phyloP scores from a whole-genome alignment of 2,797 vertebrate genomes.

The Myripristis jacobus region DNA sequence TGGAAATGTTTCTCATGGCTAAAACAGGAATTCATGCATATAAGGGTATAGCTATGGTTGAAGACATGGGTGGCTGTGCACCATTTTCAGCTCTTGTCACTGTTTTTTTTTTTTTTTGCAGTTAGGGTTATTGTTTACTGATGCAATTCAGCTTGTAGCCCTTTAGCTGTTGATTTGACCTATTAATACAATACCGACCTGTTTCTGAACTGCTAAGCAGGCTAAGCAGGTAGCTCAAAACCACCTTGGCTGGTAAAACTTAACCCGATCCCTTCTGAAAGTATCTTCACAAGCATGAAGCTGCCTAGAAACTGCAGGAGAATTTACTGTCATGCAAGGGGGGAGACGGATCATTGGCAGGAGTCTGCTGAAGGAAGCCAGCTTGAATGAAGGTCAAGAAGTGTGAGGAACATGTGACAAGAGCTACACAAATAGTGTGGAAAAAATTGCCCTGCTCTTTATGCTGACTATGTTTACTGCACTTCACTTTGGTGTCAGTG shows the following conservation, averaged over 20 bases:
- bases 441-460: constrained; percentile 3
- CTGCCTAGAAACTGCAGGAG: not conserved
- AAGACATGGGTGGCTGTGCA: not conserved
- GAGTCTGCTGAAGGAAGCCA: constrained; percentile 36
- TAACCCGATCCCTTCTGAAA: constrained; percentile 1
- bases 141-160: no score
- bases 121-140: no score
- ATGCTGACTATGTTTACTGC: not conserved
- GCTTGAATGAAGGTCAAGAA: constrained; percentile 53
- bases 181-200: no score
- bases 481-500: constrained; percentile 10
- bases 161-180: no score
- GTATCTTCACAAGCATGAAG: constrained; percentile 1
- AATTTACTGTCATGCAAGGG: constrained; percentile 2
- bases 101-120: no score
- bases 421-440: constrained; percentile 43
- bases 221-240: constrained; percentile 1
- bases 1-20: not conserved
- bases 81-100: constrained; percentile 16
- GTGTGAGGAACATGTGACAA: constrained; percentile 64
- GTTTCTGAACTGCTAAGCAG: constrained; percentile 18
- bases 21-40: not conserved
- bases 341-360: not conserved
- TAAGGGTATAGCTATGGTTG: constrained; percentile 1
- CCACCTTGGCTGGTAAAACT: not conserved